Base-by-base conservation (phyloP, 2,113 vertebrate species). In the Corythoichthys haematopterus region DNA sequence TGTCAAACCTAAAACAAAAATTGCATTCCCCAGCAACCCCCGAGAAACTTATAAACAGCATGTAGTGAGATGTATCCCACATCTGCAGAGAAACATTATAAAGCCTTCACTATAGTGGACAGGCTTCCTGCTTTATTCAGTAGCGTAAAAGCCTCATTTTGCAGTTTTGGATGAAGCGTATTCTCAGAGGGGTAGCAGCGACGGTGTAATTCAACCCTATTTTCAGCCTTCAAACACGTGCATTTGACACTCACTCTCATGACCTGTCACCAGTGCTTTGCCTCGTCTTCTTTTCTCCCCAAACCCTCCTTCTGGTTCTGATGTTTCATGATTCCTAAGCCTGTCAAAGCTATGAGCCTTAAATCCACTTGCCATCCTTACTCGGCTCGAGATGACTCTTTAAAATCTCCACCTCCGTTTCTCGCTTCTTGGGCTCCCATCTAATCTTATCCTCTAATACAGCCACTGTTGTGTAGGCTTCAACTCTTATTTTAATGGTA, bases 191-290 rank as follows among this genome's bases (percentile, higher is more conserved):
- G 70, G 59, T 48, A 71, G 67, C 38, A 38, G 62, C 58, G 60
- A 16, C 10, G 66, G 65, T 75, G 72, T 68, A 72, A 76, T 74
- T 72, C 56, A 77, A 79, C 72, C 68, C 77, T 79, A 72, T 81
- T 83, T 81, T 61, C 74, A 77, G 76, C 66, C 77, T 81, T 84
- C 75, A 75, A 82, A 85, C 84, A 65, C 69, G 69, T 81, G 66
- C 65, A 37, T 46, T 75, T 70, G 69, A 85, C 80, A 78, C 73
- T 77, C 75, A 37, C 45, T 57, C 79, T 84, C 76, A 78, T 69
- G 72, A 71, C 68, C 70, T 78, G 80, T 80, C 84, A 80, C 53
- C 52, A 64, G 63, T 37, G 64, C 77, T 80, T 74, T 80, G 68
- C 79, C 70, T 72, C 74, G 73, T 65, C 68, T 63, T 79, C 78